Conservation (phyloP, 1,140 invertebrate species). For the Nasonia giraulti region DNA sequence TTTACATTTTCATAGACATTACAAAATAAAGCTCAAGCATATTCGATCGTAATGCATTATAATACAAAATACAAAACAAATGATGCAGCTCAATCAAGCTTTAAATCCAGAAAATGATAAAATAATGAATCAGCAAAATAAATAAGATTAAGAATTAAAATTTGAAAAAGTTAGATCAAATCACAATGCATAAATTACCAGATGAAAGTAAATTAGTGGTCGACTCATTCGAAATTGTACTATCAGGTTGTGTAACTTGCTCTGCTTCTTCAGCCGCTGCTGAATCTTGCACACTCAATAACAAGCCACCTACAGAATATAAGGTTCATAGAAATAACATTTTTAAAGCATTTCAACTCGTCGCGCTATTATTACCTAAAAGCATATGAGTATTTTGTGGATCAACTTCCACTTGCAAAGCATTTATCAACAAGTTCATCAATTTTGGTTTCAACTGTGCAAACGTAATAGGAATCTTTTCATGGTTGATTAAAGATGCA, state of each 20-base stretch:
- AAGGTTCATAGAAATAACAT: slow-evolving; percentile 23
- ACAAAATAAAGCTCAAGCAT: slow-evolving; percentile 32
- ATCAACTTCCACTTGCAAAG: slow-evolving; percentile 90
- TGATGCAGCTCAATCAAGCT: slow-evolving; percentile 46
- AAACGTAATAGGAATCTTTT: slow-evolving; percentile 79
- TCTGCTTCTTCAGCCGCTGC: slow-evolving; percentile 85
- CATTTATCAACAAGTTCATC: slow-evolving; percentile 90
- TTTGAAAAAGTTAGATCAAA: slow-evolving; percentile 41
- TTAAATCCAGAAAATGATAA: slow-evolving; percentile 37
- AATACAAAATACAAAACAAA: slow-evolving; percentile 53
- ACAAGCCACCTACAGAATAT: slow-evolving; percentile 77
- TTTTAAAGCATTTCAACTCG: slow-evolving; percentile 19
- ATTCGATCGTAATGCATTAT: slow-evolving; percentile 38
- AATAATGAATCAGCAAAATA: not conserved
- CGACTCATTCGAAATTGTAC: slow-evolving; percentile 74
- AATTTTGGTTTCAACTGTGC: slow-evolving; percentile 86
- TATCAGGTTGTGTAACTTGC: slow-evolving; percentile 76
- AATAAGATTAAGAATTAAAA: slow-evolving; percentile 31
- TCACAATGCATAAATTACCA: slow-evolving; percentile 73
- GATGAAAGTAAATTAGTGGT: slow-evolving; percentile 82
- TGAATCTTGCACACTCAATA: slow-evolving; percentile 88
- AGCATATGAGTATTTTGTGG: slow-evolving; percentile 93
- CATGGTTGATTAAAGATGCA: slow-evolving; percentile 70
- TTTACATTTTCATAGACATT: slow-evolving; percentile 29
- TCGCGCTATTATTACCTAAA: slow-evolving; percentile 76